A percentile compares a stretch with the other conserved stretches of the same genome.
Evolutionary conservation across 2,888 invertebrate genomes (phyloP).

Genomic region (Halictus ligatus): DNA sequence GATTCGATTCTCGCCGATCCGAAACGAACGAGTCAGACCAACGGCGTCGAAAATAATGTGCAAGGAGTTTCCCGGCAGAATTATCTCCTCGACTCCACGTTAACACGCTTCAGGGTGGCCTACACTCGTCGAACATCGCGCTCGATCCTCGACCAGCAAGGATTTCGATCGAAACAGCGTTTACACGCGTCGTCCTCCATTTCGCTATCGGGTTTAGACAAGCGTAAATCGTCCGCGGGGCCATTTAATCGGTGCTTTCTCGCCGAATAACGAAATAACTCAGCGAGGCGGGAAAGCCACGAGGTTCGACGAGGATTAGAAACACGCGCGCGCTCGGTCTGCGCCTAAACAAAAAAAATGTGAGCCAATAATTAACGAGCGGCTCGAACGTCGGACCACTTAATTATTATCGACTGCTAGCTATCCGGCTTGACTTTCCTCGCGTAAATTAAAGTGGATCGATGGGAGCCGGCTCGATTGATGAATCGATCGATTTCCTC

Average conservation of each 20-base stretch:
- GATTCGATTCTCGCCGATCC: neutral
- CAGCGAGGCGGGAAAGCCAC: slow-evolving; percentile 22
- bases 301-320: slow-evolving; percentile 11
- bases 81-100: neutral
- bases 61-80: neutral
- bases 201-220: neutral
- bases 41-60: neutral
- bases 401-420: slow-evolving; percentile 40
- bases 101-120: slow-evolving; percentile 12
- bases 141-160: neutral
- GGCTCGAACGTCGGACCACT: neutral
- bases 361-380: slow-evolving; percentile 34
- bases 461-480: neutral
- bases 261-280: slow-evolving; percentile 35
- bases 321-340: neutral
- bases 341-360: neutral
- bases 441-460: slow-evolving; percentile 38
- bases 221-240: slow-evolving; percentile 14
- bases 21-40: neutral
- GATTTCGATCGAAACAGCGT: slow-evolving; percentile 11
- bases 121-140: neutral
- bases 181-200: slow-evolving; percentile 9
- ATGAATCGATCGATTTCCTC: slow-evolving; percentile 24
- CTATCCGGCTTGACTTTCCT: slow-evolving; percentile 37
- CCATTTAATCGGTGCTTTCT: slow-evolving; percentile 34